Percentiles rank a stretch among this genome's conserved stretches.
phyloP scores from a whole-genome alignment of 2,888 invertebrate genomes.

The Tenodera sinensis region DNA sequence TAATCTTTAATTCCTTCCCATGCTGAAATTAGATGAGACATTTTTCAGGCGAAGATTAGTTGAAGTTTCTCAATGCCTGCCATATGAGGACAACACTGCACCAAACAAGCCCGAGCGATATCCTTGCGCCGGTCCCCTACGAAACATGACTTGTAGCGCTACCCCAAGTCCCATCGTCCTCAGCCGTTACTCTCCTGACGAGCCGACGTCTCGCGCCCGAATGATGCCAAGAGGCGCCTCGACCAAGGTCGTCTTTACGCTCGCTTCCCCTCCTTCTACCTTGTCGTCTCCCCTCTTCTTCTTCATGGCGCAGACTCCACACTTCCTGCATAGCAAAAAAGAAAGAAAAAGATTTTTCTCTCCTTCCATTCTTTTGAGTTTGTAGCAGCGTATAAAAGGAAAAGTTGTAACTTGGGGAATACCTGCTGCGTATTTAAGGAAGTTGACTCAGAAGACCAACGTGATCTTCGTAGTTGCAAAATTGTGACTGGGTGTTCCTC shows the following conservation, averaged over 20 bases:
- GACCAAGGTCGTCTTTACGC: slow-evolving; percentile 26
- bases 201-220: slow-evolving; percentile 3
- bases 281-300: neutral
- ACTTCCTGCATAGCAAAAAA: neutral
- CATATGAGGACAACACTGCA: no score
- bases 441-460: neutral
- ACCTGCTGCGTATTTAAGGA: neutral
- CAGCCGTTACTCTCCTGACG: neutral
- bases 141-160: no score
- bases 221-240: slow-evolving; percentile 8
- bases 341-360: neutral
- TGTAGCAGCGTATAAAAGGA: neutral
- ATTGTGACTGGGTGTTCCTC: no score
- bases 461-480: no score
- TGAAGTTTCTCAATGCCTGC: no score
- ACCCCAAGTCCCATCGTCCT: no score
- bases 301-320: neutral
- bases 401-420: neutral
- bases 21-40: no score
- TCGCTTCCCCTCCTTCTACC: neutral
- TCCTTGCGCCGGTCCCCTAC: no score
- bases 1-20: no score
- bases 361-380: neutral
- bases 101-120: no score
- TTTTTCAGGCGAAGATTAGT: no score